Evolutionary conservation across 2,797 vertebrate genomes (phyloP).

Genomic region (Dryobates pubescens): DNA sequence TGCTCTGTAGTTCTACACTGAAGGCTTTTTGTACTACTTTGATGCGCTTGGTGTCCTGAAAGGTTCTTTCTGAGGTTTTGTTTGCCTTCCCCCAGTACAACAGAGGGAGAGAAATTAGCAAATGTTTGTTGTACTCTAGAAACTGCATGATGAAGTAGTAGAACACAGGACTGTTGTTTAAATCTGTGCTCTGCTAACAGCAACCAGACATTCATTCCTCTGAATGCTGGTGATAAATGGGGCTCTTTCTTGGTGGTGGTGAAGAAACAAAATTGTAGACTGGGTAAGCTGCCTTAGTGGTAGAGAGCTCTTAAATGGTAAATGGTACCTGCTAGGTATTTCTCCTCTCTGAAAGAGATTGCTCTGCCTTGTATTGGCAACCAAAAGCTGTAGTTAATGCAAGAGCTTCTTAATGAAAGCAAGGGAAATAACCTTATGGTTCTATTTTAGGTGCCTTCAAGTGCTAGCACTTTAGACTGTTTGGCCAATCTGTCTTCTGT

Average conservation of each 20-base stretch:
- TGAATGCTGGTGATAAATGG: not conserved
- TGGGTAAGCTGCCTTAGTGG: not conserved
- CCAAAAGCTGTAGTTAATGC: not conserved
- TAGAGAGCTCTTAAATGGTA: constrained; percentile 12
- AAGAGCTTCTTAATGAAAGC: not conserved
- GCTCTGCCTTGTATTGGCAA: not conserved
- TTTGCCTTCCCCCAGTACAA: not conserved
- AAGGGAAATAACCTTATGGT: constrained; percentile 14
- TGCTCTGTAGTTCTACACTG: not conserved
- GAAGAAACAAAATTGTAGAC: not conserved
- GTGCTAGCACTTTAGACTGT: not conserved
- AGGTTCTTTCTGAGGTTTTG: not conserved
- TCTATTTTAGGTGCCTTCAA: constrained; percentile 21
- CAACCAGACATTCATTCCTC: not conserved
- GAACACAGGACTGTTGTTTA: not conserved
- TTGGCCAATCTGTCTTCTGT: constrained; percentile 1
- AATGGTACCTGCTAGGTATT: not conserved
- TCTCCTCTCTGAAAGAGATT: not conserved
- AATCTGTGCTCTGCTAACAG: not conserved
- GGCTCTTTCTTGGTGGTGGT: not conserved
- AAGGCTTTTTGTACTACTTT: not conserved
- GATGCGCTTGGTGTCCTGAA: not conserved
- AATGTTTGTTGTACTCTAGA: not conserved
- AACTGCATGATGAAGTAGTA: not conserved
- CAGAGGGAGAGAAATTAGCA: not conserved